Percentiles rank a stretch among this genome's conserved stretches.
These are phyloP conservation scores for Balanococcus diminutus DNA, from an alignment of 2,888 invertebrate species.

Conservation along the genomic window DNA sequence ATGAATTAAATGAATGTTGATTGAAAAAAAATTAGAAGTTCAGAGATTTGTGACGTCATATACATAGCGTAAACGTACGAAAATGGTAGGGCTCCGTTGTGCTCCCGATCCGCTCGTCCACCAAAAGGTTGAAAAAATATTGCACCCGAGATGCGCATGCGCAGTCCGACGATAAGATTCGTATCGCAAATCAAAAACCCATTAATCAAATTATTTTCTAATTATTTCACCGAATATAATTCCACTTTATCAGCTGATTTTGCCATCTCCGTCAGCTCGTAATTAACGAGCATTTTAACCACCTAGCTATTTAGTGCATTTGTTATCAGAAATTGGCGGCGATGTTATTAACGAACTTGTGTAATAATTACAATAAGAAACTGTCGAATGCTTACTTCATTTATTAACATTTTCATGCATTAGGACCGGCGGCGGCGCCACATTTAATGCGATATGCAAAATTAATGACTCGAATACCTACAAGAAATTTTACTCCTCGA, in stretches of 20 bases:
- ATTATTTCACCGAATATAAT: conserved; percentile 38
- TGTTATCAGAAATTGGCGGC: conserved; percentile 31
- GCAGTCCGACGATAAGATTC: neutral
- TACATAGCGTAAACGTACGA: too few relatives aligned
- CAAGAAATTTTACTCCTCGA: conserved; percentile 30
- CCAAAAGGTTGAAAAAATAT: too few relatives aligned
- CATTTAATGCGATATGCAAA: conserved; percentile 23
- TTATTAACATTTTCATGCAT: neutral
- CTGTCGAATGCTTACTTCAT: conserved; percentile 19
- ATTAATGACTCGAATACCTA: conserved; percentile 26
- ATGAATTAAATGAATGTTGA: too few relatives aligned
- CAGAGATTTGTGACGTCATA: too few relatives aligned
- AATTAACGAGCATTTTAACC: conserved; percentile 31
- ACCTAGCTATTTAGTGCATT: neutral
- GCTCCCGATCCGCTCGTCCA: too few relatives aligned
- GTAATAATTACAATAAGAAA: conserved; percentile 23
- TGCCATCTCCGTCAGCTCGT: neutral
- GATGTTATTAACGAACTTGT: conserved; percentile 20
- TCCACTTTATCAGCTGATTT: conserved; percentile 35
- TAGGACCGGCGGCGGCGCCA: neutral
- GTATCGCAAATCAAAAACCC: conserved; percentile 40
- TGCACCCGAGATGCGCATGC: neutral
- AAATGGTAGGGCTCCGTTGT: too few relatives aligned
- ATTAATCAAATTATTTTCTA: conserved; percentile 34
- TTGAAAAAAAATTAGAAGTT: too few relatives aligned